Conservation (phyloP, 2,888 invertebrate genomes). For the Isotomurus palustris region DNA sequence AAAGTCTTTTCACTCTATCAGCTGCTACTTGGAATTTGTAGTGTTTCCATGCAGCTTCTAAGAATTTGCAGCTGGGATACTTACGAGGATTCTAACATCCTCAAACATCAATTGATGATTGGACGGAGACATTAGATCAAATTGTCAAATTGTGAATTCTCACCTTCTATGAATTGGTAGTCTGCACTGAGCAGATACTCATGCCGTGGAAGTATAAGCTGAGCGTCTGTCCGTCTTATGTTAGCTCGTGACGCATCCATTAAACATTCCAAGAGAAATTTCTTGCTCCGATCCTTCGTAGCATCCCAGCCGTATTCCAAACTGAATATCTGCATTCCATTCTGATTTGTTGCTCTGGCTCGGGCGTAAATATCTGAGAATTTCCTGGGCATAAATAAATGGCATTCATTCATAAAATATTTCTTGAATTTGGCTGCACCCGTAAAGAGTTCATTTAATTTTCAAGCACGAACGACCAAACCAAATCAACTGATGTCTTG, state of each 20-base stretch:
- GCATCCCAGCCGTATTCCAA: conserved; percentile 41
- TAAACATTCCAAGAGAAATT: conserved; percentile 34
- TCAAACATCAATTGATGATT: too few relatives aligned
- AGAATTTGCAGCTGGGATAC: too few relatives aligned
- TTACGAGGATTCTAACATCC: too few relatives aligned
- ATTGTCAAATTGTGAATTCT: not conserved
- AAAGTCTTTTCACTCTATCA: too few relatives aligned
- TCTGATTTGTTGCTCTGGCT: conserved; percentile 34
- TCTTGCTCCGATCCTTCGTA: conserved; percentile 26
- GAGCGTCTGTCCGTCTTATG: conserved; percentile 27
- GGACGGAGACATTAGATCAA: too few relatives aligned
- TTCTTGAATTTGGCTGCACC: conserved; percentile 14
- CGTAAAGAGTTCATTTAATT: conserved; percentile 1
- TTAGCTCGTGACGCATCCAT: conserved; percentile 26
- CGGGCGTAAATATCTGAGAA: conserved; percentile 39
- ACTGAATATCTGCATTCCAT: conserved; percentile 34
- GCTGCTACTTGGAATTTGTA: too few relatives aligned
- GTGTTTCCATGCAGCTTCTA: too few relatives aligned
- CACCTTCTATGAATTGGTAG: conserved; percentile 31
- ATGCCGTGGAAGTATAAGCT: conserved; percentile 31
- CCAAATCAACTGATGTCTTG: too few relatives aligned
- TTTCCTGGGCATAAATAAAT: conserved; percentile 24
- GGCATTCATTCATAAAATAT: conserved; percentile 5
- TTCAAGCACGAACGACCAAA: conserved; percentile 4
- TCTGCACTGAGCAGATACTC: conserved; percentile 31